Base-by-base conservation (phyloP, 2,888 invertebrate genomes). In the Myopa tessellatipennis region DNA sequence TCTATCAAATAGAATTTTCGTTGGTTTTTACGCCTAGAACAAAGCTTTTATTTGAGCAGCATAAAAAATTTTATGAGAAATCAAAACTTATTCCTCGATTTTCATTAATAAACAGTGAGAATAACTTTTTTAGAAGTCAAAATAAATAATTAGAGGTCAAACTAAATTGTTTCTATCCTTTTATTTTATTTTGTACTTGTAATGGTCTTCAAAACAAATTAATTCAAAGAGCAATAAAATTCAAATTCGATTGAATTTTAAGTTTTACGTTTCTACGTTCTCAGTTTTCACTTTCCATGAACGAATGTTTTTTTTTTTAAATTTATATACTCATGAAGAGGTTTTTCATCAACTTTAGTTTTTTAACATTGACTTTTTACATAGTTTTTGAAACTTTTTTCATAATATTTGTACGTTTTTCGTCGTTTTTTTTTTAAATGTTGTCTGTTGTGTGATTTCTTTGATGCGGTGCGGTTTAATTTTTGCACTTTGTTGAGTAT, bases 261-360 rank as follows among this genome's bases (percentile, higher is more conserved):
- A 55, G 5, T 3, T 55, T 55, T n/a, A n/a, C 14, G 10, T 76
- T 72, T 45, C 18, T 26, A 55, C 5, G 16, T n/a, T n/a, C 16
- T 38, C 68, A 68, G 77, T 77, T 77, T 77, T 77, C 77, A 77
- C 77, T 77, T 77, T 77, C 77, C 74, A 77, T 74, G 77, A 74
- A 74, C 45, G 1, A 45, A 45, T 8, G 10, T 10, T 8, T 45
- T 65, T 77, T 77, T 69, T 74, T 50, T 68, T 70, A 34, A 38
- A 77, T 50, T 14, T 71, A 45, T 38, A 50, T 14, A 12, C 65
- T 69, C 18, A 81, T 84, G 83, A 80, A 83, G 81, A 80, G 83
- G 80, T 80, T 80, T 82, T 76, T 81, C 74, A 70, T 79, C 80
- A 61, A 2, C 26, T 26, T 26, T 18, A 81, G 78, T 80, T 55